Percentiles rank a stretch among this genome's conserved stretches.
Conservation (phyloP, 1,140 invertebrate species). For the Zaprionus taronus region DNA sequence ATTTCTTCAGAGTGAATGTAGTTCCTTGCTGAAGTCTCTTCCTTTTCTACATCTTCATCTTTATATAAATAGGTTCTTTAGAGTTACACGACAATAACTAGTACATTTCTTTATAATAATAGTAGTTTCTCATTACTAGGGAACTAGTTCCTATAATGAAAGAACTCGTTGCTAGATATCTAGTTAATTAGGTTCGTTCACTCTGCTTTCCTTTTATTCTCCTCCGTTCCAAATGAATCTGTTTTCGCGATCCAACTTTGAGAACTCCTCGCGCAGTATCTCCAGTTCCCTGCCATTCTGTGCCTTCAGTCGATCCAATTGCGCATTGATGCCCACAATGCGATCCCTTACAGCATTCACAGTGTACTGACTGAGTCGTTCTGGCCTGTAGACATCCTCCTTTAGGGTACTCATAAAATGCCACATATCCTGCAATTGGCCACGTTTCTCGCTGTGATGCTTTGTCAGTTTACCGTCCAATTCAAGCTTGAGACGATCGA, state of each 20-base stretch:
- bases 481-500: slow-evolving; percentile 59
- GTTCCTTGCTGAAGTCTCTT: too few species aligned
- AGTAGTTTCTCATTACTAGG: too few species aligned
- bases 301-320: slow-evolving; percentile 50
- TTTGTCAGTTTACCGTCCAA: slow-evolving; percentile 47
- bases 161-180: not conserved
- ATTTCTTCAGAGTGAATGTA: too few species aligned
- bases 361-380: slow-evolving; percentile 62
- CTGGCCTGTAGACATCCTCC: slow-evolving; percentile 65
- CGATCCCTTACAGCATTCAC: slow-evolving; percentile 63
- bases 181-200: not conserved
- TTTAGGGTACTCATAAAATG: slow-evolving; percentile 60
- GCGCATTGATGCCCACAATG: slow-evolving; percentile 61
- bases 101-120: too few species aligned
- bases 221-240: slow-evolving; percentile 49
- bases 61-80: too few species aligned
- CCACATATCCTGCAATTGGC: slow-evolving; percentile 71
- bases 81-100: too few species aligned
- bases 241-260: slow-evolving; percentile 60
- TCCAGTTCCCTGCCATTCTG: slow-evolving; percentile 65
- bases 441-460: slow-evolving; percentile 49
- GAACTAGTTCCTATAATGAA: too few species aligned
- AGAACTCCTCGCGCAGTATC: slow-evolving; percentile 49
- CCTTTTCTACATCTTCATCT: too few species aligned
- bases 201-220: slow-evolving; percentile 22